phyloP scores from a whole-genome alignment of 2,113 vertebrate species.

The Podarcis muralis region DNA sequence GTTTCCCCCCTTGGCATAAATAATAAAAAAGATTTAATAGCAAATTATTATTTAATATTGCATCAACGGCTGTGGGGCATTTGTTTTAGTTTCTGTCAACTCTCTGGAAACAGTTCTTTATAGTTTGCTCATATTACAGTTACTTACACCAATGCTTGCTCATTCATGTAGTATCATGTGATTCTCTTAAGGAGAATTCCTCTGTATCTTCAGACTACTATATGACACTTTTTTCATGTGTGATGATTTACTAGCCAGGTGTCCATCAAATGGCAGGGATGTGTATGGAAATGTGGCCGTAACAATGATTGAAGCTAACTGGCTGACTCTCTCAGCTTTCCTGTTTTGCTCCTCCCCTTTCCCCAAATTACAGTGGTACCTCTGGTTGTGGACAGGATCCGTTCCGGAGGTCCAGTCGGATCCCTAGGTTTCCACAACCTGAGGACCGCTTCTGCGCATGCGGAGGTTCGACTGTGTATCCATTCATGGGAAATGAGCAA shows the following conservation, averaged over 20 bases:
- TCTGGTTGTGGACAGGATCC: no score
- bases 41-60: slow-evolving; percentile 31
- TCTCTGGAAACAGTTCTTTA: slow-evolving; percentile 8
- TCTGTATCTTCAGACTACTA: neutral
- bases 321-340: neutral
- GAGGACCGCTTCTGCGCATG: no score
- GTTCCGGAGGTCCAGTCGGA: no score
- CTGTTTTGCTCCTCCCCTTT: neutral
- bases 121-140: slow-evolving; percentile 13
- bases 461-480: no score
- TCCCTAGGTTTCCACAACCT: no score
- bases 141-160: slow-evolving; percentile 1
- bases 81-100: slow-evolving; percentile 14
- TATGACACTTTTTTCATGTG: neutral
- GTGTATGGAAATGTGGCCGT: neutral
- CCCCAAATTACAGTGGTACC: no score
- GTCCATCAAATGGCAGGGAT: neutral
- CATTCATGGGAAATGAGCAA: no score
- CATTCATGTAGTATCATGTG: neutral
- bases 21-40: slow-evolving; percentile 40
- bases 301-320: neutral
- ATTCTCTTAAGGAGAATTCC: neutral
- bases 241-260: neutral
- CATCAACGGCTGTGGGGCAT: slow-evolving; percentile 22
- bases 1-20: neutral